phyloP scores from a whole-genome alignment of 1,140 invertebrate genomes.

The Armadillidium nasatum region DNA sequence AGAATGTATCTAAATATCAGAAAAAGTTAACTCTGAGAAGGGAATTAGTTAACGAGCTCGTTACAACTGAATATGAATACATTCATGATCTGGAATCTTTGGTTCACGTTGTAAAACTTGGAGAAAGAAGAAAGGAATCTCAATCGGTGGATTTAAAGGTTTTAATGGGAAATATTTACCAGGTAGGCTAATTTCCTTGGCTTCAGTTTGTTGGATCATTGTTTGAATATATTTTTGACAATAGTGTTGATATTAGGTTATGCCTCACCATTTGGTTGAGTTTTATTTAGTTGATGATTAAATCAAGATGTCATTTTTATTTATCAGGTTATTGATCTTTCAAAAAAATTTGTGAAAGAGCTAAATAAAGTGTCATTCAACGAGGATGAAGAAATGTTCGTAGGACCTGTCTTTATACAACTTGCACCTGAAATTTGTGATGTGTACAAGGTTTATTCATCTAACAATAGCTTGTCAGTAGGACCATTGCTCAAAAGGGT shows the following conservation, averaged over 20 bases:
- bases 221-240: too few relatives aligned
- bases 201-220: too few relatives aligned
- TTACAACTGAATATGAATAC: conserved; percentile 42
- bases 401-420: conserved; percentile 35
- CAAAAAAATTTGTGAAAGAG: conserved; percentile 31
- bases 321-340: conserved; percentile 31
- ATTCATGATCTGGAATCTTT: conserved; percentile 43
- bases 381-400: conserved; percentile 35
- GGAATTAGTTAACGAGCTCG: conserved; percentile 37
- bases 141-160: conserved; percentile 29
- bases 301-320: too few relatives aligned
- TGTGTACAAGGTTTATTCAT: conserved; percentile 40
- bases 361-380: conserved; percentile 36
- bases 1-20: neutral
- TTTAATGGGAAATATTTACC: conserved; percentile 39
- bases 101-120: conserved; percentile 32
- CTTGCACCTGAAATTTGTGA: conserved; percentile 36
- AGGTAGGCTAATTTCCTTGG: conserved; percentile 33
- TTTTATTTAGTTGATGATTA: too few relatives aligned
- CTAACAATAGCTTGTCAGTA: conserved; percentile 37
- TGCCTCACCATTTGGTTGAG: too few relatives aligned
- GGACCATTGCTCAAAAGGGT: conserved; percentile 41
- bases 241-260: too few relatives aligned
- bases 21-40: conserved; percentile 21
- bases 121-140: conserved; percentile 27